Base-by-base conservation (phyloP, 2,888 invertebrate species). In the Mythimna vitellina region DNA sequence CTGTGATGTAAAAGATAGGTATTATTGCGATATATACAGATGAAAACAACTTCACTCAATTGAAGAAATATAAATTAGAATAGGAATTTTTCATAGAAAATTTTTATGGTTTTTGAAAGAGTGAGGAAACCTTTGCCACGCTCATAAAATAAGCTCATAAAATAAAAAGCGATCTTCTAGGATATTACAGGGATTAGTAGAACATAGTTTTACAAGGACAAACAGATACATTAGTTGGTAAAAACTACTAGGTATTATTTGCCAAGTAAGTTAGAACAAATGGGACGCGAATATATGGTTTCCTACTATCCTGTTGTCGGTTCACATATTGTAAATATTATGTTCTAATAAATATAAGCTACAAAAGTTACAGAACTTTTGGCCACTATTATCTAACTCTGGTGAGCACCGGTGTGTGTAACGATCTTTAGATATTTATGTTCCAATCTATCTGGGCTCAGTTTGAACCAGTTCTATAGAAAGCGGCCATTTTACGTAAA, bases 401-500 rank as follows among this genome's bases (percentile, higher is more conserved):
- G 38, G 22, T 22, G 22, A 46, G n/a, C 58, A 42, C 68, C 49
- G 63, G 46, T 70, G 71, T 73, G 32, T 60, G 49, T 68, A 70
- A 62, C 67, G 73, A 57, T 57, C 32, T 73, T 54, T 73, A 60
- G 54, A 65, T 71, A 74, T 83, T 76, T 80, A 76, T 68, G 70
- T 67, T 61, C 70, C 66, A 62, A 74, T 83, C 65, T 66, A 60
- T 80, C 66, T 58, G 35, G 49, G 25, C 56, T 66, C 63, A 73
- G 49, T 81, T 57, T 51, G 46, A 61, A 70, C 70, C 63, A 61
- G 53, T 76, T 76, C 22, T 32, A 64, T 56, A 71, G 54, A 68
- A 57, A 76, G 58, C 58, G 38, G 49, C 49, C 57, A 65, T 82
- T 81, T 82, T 66, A 65, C 56, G 70, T 78, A 74, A 79, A 71